A percentile compares a stretch with the other conserved stretches of the same genome.
phyloP scores from a whole-genome alignment of 2,797 vertebrate genomes.

The Melanotaenia parkinsoni region DNA sequence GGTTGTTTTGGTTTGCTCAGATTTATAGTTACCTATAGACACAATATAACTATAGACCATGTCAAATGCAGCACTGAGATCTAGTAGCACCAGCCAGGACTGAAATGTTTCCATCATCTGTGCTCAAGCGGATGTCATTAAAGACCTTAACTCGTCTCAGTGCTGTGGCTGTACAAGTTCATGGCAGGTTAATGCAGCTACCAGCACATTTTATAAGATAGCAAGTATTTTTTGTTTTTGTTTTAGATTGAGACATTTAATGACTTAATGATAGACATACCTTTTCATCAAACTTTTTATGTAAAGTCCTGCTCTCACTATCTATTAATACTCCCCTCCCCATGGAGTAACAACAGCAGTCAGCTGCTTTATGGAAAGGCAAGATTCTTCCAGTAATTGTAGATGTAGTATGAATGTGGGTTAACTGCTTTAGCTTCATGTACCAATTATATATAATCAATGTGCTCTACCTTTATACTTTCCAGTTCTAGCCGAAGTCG shows the following conservation, averaged over 20 bases:
- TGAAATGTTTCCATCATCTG: too few relatives aligned
- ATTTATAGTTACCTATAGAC: too few relatives aligned
- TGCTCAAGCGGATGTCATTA: too few relatives aligned
- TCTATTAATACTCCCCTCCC: constrained; percentile 36
- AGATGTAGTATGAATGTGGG: constrained; percentile 7
- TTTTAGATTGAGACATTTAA: neutral
- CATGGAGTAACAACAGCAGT: constrained; percentile 55
- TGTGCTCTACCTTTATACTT: constrained; percentile 85
- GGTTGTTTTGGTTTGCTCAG: too few relatives aligned
- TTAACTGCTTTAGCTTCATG: neutral
- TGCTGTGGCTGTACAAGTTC: too few relatives aligned
- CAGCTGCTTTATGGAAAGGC: constrained; percentile 58
- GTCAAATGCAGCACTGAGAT: too few relatives aligned
- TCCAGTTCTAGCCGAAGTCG: constrained; percentile 91
- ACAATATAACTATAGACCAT: too few relatives aligned
- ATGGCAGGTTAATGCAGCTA: neutral
- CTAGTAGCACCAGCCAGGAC: too few relatives aligned
- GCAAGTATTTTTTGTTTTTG: neutral
- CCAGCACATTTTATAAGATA: neutral
- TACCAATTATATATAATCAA: constrained; percentile 3
- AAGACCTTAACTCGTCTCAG: too few relatives aligned
- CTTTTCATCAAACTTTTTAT: neutral
- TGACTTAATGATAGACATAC: neutral
- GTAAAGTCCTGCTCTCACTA: constrained; percentile 42
- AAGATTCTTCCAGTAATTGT: constrained; percentile 31